phyloP scores from a whole-genome alignment of 1,140 invertebrate genomes.

The Lucilia cuprina region DNA sequence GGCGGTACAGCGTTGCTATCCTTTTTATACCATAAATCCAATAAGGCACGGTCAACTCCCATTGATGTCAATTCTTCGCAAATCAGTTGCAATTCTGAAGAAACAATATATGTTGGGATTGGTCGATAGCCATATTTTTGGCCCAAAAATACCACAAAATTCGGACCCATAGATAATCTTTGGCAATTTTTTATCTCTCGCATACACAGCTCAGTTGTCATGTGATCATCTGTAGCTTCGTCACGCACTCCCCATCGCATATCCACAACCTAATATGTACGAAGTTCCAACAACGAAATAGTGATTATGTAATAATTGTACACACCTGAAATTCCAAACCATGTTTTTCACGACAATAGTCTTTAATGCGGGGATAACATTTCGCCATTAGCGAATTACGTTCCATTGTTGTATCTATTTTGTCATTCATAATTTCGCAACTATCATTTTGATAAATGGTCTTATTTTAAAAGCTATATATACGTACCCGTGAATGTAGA shows the following conservation, averaged over 20 bases:
- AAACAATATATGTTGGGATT: slow-evolving; percentile 93
- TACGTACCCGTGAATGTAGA: slow-evolving; percentile 95
- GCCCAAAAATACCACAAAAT: slow-evolving; percentile 97
- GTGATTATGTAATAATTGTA: neutral
- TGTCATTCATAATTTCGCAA: neutral
- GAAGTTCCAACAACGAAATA: neutral
- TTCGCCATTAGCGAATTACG: slow-evolving; percentile 98
- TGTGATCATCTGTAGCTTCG: slow-evolving; percentile 98
- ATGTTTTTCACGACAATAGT: slow-evolving; percentile 96
- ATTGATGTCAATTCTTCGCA: slow-evolving; percentile 66
- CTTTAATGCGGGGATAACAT: slow-evolving; percentile 96
- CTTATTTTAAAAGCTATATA: slow-evolving; percentile 18
- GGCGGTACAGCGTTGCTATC: slow-evolving; percentile 95
- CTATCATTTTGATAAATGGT: neutral
- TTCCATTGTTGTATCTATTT: slow-evolving; percentile 93
- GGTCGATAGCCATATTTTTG: slow-evolving; percentile 99
- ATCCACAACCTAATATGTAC: slow-evolving; percentile 83
- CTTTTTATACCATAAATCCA: slow-evolving; percentile 96
- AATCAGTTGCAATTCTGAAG: slow-evolving; percentile 89
- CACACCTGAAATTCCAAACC: slow-evolving; percentile 97
- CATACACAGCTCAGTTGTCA: slow-evolving; percentile 98
- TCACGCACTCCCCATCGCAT: slow-evolving; percentile 97
- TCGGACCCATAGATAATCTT: slow-evolving; percentile 95
- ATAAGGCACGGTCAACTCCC: slow-evolving; percentile 80
- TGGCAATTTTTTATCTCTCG: slow-evolving; percentile 98